Base-by-base conservation (phyloP, 2,797 vertebrate species). In the Ctenopoma multispine region DNA sequence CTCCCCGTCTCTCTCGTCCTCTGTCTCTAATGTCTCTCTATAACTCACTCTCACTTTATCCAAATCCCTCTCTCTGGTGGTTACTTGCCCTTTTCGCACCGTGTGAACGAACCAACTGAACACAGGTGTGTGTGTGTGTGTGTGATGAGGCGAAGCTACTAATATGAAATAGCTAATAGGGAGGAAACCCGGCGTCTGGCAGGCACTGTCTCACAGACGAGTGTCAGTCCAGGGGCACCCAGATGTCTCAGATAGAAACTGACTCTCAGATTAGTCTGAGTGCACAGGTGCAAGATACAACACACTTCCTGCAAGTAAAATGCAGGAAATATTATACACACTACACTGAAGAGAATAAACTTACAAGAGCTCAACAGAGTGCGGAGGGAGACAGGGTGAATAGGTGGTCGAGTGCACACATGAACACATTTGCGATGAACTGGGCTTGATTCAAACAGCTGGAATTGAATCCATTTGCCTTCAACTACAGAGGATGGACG, bases 401-500 rank as follows among this genome's bases (percentile, higher is more conserved):
- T 56, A 60, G 65, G 69, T 80, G 75, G 75, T 59, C 10, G 65
- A 54, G 69, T 69, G 21, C 74, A 81, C 74, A 75, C 31, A 66
- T 57, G 71, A 85, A 71, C 67, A 54, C 69, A 60, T 77, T 62
- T 79, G 29, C 80, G 73, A 82, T 75, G 80, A 89, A 81, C 68
- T 79, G 67, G 59, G 84, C 72, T 76, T 48, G 49, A 85, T 72
- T 86, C 80, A 87, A 89, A 83, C 78, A 90, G 86, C 78, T 87
- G 87, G 87, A 90, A 87, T 64, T 68, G 78, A 89, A 92, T 79
- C 80, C 64, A 34, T 81, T 89, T 43, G 72, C 77, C 80, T 91
- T 89, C 77, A 72, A 85, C 84, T 80, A 79, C 65, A 83, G 88
- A 89, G 89, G 88, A 93, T 89, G 87, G 84, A 88, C 64, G 57